Conservation (phyloP, 2,113 vertebrate species). For the Ptychochromis oligacanthus region DNA sequence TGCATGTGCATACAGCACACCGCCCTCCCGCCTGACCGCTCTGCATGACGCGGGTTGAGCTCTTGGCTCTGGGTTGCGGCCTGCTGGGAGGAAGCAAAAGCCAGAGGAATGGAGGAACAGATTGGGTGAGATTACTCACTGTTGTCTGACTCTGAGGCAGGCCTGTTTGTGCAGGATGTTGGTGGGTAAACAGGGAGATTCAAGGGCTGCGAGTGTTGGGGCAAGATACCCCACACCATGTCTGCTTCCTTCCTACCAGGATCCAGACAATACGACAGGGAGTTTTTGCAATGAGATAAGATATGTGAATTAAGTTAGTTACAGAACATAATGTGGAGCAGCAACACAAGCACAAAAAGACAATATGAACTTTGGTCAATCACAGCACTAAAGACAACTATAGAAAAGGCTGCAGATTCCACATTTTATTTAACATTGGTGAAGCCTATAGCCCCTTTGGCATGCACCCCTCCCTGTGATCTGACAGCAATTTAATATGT, state of each 20-base stretch:
- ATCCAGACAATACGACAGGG: slow-evolving; percentile 21
- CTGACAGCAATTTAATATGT: too few relatives aligned
- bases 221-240: slow-evolving; percentile 31
- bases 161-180: slow-evolving; percentile 70
- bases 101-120: slow-evolving; percentile 61
- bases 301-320: not conserved
- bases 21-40: not conserved
- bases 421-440: too few relatives aligned
- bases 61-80: slow-evolving; percentile 34
- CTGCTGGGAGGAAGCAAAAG: slow-evolving; percentile 61
- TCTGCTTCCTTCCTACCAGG: slow-evolving; percentile 47
- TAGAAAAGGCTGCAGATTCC: too few relatives aligned
- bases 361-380: not conserved
- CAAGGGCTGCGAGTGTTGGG: slow-evolving; percentile 7
- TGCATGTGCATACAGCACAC: slow-evolving; percentile 10
- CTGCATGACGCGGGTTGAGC: slow-evolving; percentile 30
- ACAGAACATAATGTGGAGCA: not conserved
- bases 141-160: slow-evolving; percentile 58
- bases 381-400: too few relatives aligned
- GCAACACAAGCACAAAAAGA: not conserved
- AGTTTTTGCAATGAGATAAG: not conserved
- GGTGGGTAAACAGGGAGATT: slow-evolving; percentile 66
- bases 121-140: slow-evolving; percentile 70
- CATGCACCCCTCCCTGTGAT: too few relatives aligned
- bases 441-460: too few relatives aligned